Conservation (phyloP, 2,113 vertebrate genomes). For the Colinus virginianus region DNA sequence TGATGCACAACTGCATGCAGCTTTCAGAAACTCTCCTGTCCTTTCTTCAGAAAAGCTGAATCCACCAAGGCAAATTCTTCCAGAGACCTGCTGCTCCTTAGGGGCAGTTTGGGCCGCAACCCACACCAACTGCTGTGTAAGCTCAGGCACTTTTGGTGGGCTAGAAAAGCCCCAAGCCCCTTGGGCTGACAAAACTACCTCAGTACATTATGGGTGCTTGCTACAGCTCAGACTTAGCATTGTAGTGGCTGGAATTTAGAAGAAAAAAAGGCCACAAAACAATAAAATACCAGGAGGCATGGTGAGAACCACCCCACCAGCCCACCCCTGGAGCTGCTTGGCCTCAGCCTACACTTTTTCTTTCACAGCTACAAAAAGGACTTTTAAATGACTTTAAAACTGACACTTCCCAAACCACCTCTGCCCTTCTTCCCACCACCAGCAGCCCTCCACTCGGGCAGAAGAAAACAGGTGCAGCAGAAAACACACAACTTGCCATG, state of each 20-base stretch:
- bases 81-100: not conserved
- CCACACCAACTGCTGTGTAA: too few species aligned
- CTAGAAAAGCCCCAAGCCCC: not conserved
- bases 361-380: not conserved
- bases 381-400: not conserved
- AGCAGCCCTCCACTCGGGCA: not conserved
- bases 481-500: not conserved
- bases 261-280: not conserved
- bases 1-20: not conserved
- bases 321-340: not conserved
- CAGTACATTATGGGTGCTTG: fast-evolving
- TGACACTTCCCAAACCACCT: not conserved
- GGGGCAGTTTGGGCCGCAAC: too few species aligned
- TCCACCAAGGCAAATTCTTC: not conserved
- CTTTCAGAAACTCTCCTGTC: not conserved
- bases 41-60: not conserved
- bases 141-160: too few species aligned
- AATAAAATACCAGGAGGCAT: not conserved
- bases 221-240: not conserved
- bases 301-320: not conserved
- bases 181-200: not conserved
- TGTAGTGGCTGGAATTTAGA: not conserved
- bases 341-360: not conserved
- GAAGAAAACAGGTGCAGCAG: not conserved
- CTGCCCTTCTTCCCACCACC: not conserved